phyloP scores from a whole-genome alignment of 64 coral and sea anemone species.

The Astreopora myriophthalma region DNA sequence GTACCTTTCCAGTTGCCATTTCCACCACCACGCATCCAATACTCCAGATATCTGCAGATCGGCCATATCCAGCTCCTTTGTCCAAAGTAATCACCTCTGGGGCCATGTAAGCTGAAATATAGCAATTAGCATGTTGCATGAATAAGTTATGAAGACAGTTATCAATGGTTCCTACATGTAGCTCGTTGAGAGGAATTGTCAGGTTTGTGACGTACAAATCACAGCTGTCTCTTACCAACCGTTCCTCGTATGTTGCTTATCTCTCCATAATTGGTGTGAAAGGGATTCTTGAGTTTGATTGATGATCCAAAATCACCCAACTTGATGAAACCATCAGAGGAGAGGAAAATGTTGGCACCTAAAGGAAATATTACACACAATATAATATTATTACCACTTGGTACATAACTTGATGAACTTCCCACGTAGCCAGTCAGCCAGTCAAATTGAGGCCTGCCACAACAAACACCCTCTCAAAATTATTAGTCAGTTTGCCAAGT shows the following conservation, averaged over 20 bases:
- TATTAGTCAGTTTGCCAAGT: no score
- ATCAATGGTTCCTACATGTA: no score
- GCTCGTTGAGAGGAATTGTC: no score
- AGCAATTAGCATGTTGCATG: not conserved
- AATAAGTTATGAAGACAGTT: not conserved
- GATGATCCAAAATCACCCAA: conserved; percentile 96
- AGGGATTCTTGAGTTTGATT: conserved; percentile 86
- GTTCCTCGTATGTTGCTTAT: conserved; percentile 91
- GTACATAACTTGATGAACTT: no score
- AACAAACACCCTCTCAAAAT: no score
- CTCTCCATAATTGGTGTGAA: conserved; percentile 83
- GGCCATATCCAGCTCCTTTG: conserved; percentile 92
- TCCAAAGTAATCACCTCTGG: conserved; percentile 97
- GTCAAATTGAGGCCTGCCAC: no score
- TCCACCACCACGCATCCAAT: conserved; percentile 97
- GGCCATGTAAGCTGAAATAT: conserved; percentile 88
- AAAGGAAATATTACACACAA: no score
- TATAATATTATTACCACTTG: not conserved
- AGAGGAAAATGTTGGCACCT: conserved; percentile 97
- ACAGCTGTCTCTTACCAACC: conserved; percentile 62
- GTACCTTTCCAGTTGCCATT: conserved; percentile 98
- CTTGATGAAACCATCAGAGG: conserved; percentile 85
- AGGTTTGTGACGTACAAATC: not conserved
- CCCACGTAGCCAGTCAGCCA: no score
- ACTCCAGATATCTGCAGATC: conserved; percentile 97